Evolutionary conservation across 2,113 vertebrate genomes (phyloP).

Genomic region (Mustelus asterias): DNA sequence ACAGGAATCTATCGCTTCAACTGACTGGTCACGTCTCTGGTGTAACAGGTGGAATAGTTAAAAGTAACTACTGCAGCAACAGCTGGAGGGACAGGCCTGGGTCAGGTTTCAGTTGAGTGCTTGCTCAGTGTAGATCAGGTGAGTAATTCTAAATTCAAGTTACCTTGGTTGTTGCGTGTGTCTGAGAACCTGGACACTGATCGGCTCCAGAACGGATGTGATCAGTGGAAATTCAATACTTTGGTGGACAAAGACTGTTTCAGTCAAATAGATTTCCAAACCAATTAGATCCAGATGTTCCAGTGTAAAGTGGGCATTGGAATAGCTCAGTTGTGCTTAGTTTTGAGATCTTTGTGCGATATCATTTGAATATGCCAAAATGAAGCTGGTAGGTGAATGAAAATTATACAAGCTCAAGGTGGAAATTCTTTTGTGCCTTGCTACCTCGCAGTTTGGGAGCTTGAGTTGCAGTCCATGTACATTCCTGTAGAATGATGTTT

Average conservation of each 20-base stretch:
- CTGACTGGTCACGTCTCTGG: not conserved
- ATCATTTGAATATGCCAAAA: not conserved
- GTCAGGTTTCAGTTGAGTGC: not conserved
- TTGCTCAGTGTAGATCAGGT: not conserved
- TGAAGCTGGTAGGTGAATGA: not conserved
- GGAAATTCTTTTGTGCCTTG: not conserved
- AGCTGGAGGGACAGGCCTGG: not conserved
- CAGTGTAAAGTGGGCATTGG: not conserved
- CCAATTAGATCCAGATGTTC: not conserved
- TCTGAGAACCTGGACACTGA: not conserved
- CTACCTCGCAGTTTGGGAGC: not conserved
- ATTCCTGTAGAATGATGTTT: not conserved
- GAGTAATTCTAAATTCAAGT: not conserved
- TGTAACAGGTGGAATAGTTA: not conserved
- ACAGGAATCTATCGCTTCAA: not conserved
- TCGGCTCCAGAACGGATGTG: not conserved
- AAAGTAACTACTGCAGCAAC: not conserved
- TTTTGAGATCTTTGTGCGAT: not conserved
- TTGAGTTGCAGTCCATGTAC: not conserved
- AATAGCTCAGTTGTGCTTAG: not conserved
- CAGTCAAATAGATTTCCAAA: not conserved
- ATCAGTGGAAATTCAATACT: not conserved
- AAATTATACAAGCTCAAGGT: not conserved
- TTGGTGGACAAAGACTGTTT: not conserved
- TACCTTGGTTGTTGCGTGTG: not conserved